Conservation (phyloP, 2,113 vertebrate species). For the Lepisosteus osseus region DNA sequence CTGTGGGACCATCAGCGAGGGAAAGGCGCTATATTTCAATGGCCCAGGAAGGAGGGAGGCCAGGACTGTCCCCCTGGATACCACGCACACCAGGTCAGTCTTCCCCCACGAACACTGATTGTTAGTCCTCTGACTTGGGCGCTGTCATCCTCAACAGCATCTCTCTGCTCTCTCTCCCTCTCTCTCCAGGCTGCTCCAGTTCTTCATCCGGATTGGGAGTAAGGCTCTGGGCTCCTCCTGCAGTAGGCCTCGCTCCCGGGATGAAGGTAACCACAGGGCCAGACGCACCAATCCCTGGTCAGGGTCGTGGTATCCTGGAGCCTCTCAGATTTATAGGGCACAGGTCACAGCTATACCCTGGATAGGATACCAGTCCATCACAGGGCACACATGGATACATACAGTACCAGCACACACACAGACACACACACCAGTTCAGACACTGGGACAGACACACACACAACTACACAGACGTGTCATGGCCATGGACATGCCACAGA, state of each 20-base stretch:
- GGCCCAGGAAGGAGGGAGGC: conserved; percentile 88
- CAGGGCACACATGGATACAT: too few relatives aligned
- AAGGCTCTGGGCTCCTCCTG: conserved; percentile 85
- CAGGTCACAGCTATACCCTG: too few relatives aligned
- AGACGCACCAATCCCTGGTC: too few relatives aligned
- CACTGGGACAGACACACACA: too few relatives aligned
- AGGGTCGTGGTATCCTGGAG: too few relatives aligned
- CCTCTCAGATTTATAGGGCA: too few relatives aligned
- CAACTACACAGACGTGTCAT: too few relatives aligned
- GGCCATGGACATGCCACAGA: too few relatives aligned
- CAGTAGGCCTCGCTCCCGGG: conserved; percentile 84
- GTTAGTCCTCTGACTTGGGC: too few relatives aligned
- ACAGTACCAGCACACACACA: too few relatives aligned
- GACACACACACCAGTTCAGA: too few relatives aligned
- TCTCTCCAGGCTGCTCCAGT: conserved; percentile 81
- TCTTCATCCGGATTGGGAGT: conserved; percentile 93
- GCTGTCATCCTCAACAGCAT: neutral
- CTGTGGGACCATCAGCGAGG: conserved; percentile 86
- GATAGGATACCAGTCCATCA: too few relatives aligned
- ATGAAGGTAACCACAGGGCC: conserved; percentile 77
- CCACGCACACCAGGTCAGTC: conserved; percentile 83
- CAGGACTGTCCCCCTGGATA: conserved; percentile 84
- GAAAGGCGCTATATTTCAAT: conserved; percentile 90
- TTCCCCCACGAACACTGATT: neutral
- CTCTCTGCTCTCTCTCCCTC: neutral